Conservation (phyloP, 2,113 vertebrate species). For the Sitta europaea region DNA sequence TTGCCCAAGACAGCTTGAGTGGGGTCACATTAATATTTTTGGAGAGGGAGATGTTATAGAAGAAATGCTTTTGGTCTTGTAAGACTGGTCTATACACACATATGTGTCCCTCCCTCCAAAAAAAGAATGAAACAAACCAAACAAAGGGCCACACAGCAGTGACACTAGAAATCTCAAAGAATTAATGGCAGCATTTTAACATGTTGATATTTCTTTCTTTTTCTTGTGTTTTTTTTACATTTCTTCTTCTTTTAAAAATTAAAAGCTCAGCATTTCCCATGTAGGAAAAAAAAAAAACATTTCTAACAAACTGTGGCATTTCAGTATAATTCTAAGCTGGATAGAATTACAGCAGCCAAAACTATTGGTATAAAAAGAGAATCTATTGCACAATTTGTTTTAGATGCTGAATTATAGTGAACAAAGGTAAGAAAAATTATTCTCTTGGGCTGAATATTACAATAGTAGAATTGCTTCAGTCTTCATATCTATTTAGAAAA, state of each 20-base stretch:
- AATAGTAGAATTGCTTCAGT: neutral
- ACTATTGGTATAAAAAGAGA: neutral
- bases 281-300: neutral
- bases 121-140: neutral
- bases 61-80: neutral
- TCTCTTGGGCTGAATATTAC: neutral
- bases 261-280: neutral
- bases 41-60: neutral
- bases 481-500: neutral
- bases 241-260: neutral
- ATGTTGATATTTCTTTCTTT: too few relatives aligned
- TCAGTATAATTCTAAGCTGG: neutral
- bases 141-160: neutral
- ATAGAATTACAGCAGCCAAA: neutral
- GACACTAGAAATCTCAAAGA: neutral
- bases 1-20: neutral
- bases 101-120: fast-evolving
- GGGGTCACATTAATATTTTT: neutral
- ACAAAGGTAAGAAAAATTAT: neutral
- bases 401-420: neutral
- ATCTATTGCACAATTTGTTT: neutral
- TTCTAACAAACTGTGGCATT: neutral
- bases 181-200: neutral
- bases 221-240: fast-evolving
- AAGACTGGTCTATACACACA: neutral